Evolutionary conservation across 2,888 invertebrate species (phyloP).

Genomic region (Melanotus villosus): DNA sequence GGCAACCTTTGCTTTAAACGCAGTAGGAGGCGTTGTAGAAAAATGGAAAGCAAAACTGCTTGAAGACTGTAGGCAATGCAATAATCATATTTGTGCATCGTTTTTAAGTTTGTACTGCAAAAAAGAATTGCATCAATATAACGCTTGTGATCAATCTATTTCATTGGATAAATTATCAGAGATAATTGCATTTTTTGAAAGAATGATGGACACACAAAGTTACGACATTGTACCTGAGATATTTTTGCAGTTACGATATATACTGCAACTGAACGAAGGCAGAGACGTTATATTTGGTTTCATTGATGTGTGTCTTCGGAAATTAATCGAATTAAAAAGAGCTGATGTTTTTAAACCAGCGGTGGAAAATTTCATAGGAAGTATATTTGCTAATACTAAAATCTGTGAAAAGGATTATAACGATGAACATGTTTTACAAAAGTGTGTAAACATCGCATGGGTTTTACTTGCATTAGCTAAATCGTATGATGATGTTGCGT

Average conservation of each 20-base stretch:
- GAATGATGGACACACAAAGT: slow-evolving; percentile 49
- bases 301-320: slow-evolving; percentile 10
- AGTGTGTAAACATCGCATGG: background rate
- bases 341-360: slow-evolving; percentile 33
- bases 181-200: slow-evolving; percentile 41
- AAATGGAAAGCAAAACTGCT: slow-evolving; percentile 36
- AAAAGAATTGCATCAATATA: background rate
- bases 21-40: slow-evolving; percentile 16
- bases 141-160: background rate
- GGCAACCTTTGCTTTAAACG: no score
- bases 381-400: slow-evolving; percentile 31
- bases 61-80: slow-evolving; percentile 5
- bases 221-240: slow-evolving; percentile 46
- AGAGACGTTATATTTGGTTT: slow-evolving; percentile 17
- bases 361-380: slow-evolving; percentile 19
- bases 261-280: background rate
- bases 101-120: slow-evolving; percentile 20
- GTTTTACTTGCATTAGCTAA: slow-evolving; percentile 34
- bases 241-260: slow-evolving; percentile 42
- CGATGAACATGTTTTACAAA: slow-evolving; percentile 2
- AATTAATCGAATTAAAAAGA: slow-evolving; percentile 33
- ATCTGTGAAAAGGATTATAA: slow-evolving; percentile 5
- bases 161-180: background rate
- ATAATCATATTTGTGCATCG: slow-evolving; percentile 17
- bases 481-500: slow-evolving; percentile 36